Evolutionary conservation across 2,888 invertebrate species (phyloP).

Genomic region (Apamea monoglypha): DNA sequence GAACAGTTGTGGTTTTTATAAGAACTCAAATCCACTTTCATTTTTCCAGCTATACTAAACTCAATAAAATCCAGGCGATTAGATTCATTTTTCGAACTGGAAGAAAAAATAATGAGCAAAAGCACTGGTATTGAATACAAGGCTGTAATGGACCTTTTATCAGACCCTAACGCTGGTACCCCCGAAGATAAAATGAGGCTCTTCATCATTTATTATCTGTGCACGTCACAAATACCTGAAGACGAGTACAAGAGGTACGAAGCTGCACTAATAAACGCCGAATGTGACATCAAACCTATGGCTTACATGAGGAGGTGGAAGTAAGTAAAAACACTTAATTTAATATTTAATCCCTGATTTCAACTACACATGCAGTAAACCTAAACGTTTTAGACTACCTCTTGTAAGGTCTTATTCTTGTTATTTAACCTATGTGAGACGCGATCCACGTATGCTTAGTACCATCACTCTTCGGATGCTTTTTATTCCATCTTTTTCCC

Average conservation of each 20-base stretch:
- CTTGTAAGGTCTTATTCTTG: neutral
- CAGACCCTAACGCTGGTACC: constrained; percentile 96
- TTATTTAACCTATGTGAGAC: neutral
- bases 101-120: constrained; percentile 99
- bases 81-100: constrained; percentile 99
- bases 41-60: constrained; percentile 93
- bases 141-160: constrained; percentile 96
- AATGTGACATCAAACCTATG: constrained; percentile 96
- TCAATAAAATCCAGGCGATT: constrained; percentile 96
- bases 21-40: neutral
- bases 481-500: too few relatives aligned
- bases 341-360: too few relatives aligned
- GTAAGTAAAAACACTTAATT: constrained; percentile 85
- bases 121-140: constrained; percentile 93
- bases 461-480: too few relatives aligned
- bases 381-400: neutral
- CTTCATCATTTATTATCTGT: constrained; percentile 97
- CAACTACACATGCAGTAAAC: too few relatives aligned
- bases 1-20: neutral
- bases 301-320: constrained; percentile 98
- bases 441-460: neutral
- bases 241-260: constrained; percentile 96
- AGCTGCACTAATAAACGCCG: constrained; percentile 93
- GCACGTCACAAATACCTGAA: constrained; percentile 94
- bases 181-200: constrained; percentile 98